These are phyloP conservation scores for Ceyx margarethae DNA, from an alignment of 2,113 vertebrate genomes.

Conservation along the genomic window DNA sequence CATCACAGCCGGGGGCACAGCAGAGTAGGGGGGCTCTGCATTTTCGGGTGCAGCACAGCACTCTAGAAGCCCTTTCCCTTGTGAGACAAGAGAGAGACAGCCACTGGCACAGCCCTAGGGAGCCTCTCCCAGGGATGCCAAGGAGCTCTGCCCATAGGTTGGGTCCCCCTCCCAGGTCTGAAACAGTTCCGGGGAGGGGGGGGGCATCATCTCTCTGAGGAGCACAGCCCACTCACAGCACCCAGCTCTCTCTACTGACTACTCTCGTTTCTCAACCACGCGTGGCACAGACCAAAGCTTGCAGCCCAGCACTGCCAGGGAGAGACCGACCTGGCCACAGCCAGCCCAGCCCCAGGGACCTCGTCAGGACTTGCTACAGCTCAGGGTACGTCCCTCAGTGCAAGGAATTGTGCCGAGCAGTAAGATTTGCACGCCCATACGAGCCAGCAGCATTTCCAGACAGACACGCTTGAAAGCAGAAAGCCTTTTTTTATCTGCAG, in stretches of 20 bases:
- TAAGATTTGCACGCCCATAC: background rate
- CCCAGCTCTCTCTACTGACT: fast-evolving
- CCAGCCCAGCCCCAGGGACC: too few relatives aligned
- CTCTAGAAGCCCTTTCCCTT: fast-evolving
- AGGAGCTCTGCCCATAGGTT: fast-evolving
- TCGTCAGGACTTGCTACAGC: fast-evolving
- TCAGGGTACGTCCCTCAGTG: background rate
- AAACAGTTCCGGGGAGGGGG: too few relatives aligned
- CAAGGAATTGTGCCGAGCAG: background rate
- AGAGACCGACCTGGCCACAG: background rate
- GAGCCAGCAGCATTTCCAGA: background rate
- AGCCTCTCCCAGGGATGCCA: background rate
- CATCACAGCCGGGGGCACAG: fast-evolving
- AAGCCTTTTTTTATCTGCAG: background rate
- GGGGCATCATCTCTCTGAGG: background rate
- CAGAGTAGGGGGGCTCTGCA: background rate
- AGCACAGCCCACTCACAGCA: background rate
- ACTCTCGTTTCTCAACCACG: background rate
- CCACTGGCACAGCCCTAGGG: fast-evolving
- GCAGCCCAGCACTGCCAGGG: background rate
- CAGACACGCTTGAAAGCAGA: background rate
- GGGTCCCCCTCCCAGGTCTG: too few relatives aligned
- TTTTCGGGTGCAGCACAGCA: background rate
- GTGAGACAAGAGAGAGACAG: background rate
- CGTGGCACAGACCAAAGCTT: background rate